Base-by-base conservation (phyloP, 2,888 invertebrate genomes). In the Meiosimyza platycephala region DNA sequence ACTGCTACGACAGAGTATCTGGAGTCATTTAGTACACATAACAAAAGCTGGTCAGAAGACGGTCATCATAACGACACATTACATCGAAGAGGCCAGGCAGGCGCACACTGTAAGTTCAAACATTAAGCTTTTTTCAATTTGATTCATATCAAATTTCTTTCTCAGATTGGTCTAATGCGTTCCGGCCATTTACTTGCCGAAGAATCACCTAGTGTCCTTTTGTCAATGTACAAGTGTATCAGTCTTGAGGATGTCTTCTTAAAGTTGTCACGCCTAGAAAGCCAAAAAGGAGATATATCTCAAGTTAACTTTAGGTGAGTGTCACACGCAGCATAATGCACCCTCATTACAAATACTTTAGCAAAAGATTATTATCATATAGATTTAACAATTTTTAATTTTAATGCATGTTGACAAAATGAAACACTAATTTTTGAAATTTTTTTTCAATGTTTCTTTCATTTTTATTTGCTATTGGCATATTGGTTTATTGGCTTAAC, bases 41-140 rank as follows among this genome's bases (percentile, higher is more conserved):
- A 95, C 96, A 79, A 93, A 94, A 88, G 93, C 94, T 76, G 94
- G 95, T 54, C 93, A 94, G 86, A 97, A 95, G 87, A 97, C 97
- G 22, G 97, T 97, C 79, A 96, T 95, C 78, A 94, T 95, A 76
- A 95, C 95, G 78, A 95, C 97, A 84, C 95, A 98, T 91, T 98
- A 98, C 84, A 97, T 97, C 75, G 97, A 98, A 87, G 97, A 98
- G 88, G 97, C 97, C 22, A 88, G 95, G 79, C 95, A 95, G 88
- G 96, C 96, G 75, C 94, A 95, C 85, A 91, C 93, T 84, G 95
- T 96, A 88, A 91, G 91, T 88, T 18, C 22, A 28, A 18, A 12
- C 2, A 28, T 1, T 59, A 1, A 40, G 7, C n/a, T 47, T 28
- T 52, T 40, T 65, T 51, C 1, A 22, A n/a, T 6, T 74, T 70